These are phyloP conservation scores for Chromobotia macracanthus DNA, from an alignment of 2,797 vertebrate species.

Conservation along the genomic window DNA sequence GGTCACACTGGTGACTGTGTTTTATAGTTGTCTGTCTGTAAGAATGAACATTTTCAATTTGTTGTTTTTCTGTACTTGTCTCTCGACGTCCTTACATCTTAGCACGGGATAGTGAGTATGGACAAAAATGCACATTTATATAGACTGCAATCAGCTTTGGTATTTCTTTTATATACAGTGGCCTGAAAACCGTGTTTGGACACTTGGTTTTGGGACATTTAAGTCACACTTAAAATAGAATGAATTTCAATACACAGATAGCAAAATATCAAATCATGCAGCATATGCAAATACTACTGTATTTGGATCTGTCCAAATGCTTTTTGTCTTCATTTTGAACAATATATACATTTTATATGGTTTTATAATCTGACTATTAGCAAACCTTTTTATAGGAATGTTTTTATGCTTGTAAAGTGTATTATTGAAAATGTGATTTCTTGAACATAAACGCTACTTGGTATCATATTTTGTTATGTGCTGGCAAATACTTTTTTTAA, in stretches of 20 bases:
- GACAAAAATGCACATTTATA: slow-evolving; percentile 1
- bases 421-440: neutral
- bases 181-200: neutral
- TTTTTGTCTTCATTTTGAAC: too few relatives aligned
- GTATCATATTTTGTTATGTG: neutral
- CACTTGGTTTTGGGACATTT: neutral
- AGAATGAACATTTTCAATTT: slow-evolving; percentile 53
- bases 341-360: too few relatives aligned
- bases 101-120: slow-evolving; percentile 50
- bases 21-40: slow-evolving; percentile 56
- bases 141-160: neutral
- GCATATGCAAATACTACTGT: neutral
- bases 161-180: neutral
- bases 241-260: neutral
- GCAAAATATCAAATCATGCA: neutral
- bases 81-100: slow-evolving; percentile 52
- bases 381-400: neutral
- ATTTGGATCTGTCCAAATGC: neutral
- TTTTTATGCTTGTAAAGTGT: neutral
- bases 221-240: neutral
- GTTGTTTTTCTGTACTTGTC: slow-evolving; percentile 58
- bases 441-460: neutral
- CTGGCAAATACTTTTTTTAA: neutral
- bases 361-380: too few relatives aligned
- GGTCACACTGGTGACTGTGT: slow-evolving; percentile 57